These are phyloP conservation scores for Pterostichus niger DNA, from an alignment of 2,888 invertebrate species.

Conservation along the genomic window DNA sequence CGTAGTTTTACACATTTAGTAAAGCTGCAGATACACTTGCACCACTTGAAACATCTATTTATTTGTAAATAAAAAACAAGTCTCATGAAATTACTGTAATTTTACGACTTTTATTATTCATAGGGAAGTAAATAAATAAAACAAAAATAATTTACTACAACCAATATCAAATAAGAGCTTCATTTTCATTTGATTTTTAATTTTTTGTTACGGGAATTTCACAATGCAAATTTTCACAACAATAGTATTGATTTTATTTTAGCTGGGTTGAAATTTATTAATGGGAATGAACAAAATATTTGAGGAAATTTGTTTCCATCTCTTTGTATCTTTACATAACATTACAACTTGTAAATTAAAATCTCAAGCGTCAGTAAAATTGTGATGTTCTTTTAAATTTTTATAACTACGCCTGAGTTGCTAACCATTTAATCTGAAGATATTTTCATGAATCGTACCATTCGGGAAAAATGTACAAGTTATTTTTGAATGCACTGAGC, in stretches of 20 bases:
- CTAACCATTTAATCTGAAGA: conserved; percentile 4
- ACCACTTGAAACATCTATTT: conserved; percentile 31
- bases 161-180: conserved; percentile 56
- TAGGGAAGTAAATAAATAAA: conserved; percentile 45
- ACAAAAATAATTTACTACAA: conserved; percentile 53
- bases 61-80: conserved; percentile 6
- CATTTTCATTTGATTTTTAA: conserved; percentile 56
- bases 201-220: conserved; percentile 63
- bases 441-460: conserved; percentile 23
- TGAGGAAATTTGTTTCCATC: conserved; percentile 59
- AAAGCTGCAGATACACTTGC: conserved; percentile 40
- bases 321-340: conserved; percentile 63
- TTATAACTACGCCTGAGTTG: conserved; percentile 22
- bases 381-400: conserved; percentile 40
- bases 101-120: conserved; percentile 11
- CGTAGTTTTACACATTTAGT: conserved; percentile 47
- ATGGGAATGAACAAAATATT: conserved; percentile 62
- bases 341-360: conserved; percentile 61
- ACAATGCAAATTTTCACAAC: conserved; percentile 64
- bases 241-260: conserved; percentile 62
- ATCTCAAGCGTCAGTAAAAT: conserved; percentile 28
- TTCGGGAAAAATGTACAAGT: conserved; percentile 45
- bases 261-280: conserved; percentile 59
- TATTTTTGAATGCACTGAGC: conserved; percentile 54
- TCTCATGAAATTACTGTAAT: conserved; percentile 14